Evolutionary conservation across 2,797 vertebrate genomes (phyloP).

Genomic region (Fundulus diaphanus): DNA sequence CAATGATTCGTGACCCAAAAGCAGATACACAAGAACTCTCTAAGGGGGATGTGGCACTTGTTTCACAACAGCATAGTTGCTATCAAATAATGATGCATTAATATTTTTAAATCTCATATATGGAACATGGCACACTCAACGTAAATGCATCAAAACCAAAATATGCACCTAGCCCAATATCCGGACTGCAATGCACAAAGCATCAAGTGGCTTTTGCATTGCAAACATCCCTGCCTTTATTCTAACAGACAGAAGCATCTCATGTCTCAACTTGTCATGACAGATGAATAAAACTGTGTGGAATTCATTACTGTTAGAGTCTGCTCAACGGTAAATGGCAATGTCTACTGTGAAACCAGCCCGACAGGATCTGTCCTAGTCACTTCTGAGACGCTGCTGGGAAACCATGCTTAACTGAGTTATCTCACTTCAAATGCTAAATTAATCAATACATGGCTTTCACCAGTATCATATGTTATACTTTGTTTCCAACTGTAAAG

Average conservation of each 20-base stretch:
- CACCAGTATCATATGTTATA: background rate
- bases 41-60: too few relatives aligned
- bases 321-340: constrained; percentile 37
- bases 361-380: constrained; percentile 52
- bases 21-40: background rate
- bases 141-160: background rate
- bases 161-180: background rate
- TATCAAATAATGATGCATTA: background rate
- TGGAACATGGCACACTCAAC: background rate
- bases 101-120: background rate
- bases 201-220: constrained; percentile 21
- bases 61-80: background rate
- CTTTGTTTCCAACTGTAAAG: background rate
- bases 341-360: constrained; percentile 61
- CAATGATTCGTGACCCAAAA: background rate
- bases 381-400: constrained; percentile 5
- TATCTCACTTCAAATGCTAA: background rate
- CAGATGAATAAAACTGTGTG: constrained; percentile 50
- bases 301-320: constrained; percentile 61
- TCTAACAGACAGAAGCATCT: constrained; percentile 38
- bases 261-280: constrained; percentile 61
- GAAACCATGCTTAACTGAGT: constrained; percentile 2
- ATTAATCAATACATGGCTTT: background rate
- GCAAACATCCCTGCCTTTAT: constrained; percentile 47
- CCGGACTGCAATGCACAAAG: too few relatives aligned